phyloP scores from a whole-genome alignment of 2,888 invertebrate species.

The Holacanthella duospinosa region DNA sequence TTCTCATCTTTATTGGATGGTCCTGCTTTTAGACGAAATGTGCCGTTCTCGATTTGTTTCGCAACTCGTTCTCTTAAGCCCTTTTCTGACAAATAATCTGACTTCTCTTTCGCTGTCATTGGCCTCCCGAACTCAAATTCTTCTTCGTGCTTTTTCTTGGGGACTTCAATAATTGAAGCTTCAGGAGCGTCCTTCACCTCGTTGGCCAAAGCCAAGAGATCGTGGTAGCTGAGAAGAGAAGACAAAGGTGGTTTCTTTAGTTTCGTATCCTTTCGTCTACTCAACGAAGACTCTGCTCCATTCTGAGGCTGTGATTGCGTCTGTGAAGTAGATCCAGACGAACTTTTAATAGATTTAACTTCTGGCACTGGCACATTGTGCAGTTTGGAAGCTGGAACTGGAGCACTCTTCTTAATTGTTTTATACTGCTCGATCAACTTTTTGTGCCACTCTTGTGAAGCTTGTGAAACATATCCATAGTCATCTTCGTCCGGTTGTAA shows the following conservation, averaged over 20 bases:
- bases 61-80: slow-evolving; percentile 46
- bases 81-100: slow-evolving; percentile 61
- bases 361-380: background rate
- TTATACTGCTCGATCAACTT: slow-evolving; percentile 74
- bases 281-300: no score
- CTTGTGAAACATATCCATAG: slow-evolving; percentile 78
- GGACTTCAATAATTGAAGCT: slow-evolving; percentile 9
- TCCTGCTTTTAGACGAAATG: slow-evolving; percentile 21
- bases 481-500: slow-evolving; percentile 81
- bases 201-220: slow-evolving; percentile 54
- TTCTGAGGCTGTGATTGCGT: background rate
- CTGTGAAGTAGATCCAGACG: background rate
- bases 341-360: background rate
- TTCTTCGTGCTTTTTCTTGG: slow-evolving; percentile 19
- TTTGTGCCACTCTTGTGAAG: slow-evolving; percentile 66
- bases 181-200: slow-evolving; percentile 30
- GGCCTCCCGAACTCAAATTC: slow-evolving; percentile 52
- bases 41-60: slow-evolving; percentile 21
- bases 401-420: slow-evolving; percentile 53
- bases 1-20: background rate
- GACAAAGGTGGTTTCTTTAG: slow-evolving; percentile 57
- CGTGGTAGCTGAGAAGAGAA: slow-evolving; percentile 69
- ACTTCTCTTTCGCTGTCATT: slow-evolving; percentile 69
- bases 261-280: slow-evolving; percentile 40
- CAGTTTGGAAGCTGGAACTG: slow-evolving; percentile 4